Conservation (phyloP, 2,797 vertebrate species). For the Etheostoma perlongum region DNA sequence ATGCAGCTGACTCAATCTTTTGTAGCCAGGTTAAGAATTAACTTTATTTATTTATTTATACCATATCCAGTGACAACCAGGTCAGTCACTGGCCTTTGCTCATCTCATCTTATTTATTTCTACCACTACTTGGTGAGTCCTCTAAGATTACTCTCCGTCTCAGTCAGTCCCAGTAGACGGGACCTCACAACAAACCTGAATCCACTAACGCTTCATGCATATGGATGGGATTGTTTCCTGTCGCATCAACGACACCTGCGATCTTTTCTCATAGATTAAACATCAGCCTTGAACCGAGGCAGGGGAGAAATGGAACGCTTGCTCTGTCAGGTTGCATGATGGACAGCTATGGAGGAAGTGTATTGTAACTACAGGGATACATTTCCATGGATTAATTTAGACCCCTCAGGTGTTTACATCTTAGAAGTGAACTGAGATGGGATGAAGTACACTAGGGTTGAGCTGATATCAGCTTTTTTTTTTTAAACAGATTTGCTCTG, state of each 20-base stretch:
- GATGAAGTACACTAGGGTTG: not conserved
- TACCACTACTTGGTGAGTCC: not conserved
- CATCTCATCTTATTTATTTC: slow-evolving; percentile 16
- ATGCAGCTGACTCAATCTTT: not conserved
- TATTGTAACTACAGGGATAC: slow-evolving; percentile 16
- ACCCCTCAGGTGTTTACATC: not conserved
- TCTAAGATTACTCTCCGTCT: not conserved
- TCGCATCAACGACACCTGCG: not conserved
- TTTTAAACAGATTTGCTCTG: not conserved
- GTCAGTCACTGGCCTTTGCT: not conserved
- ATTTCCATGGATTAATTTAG: slow-evolving; percentile 9
- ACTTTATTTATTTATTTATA: not conserved
- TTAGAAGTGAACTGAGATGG: slow-evolving; percentile 6
- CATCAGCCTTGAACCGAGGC: slow-evolving; percentile 34
- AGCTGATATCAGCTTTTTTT: not conserved
- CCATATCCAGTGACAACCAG: not conserved
- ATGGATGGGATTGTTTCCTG: slow-evolving; percentile 33
- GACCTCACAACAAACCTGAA: slow-evolving; percentile 8
- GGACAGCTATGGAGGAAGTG: slow-evolving; percentile 18
- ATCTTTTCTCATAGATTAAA: slow-evolving; percentile 35
- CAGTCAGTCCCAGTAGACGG: slow-evolving; percentile 4
- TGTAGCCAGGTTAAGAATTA: not conserved
- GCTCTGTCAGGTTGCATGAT: slow-evolving; percentile 18
- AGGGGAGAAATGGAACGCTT: not conserved
- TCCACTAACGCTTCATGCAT: slow-evolving; percentile 22